A percentile compares a stretch with the other conserved stretches of the same genome.
These are phyloP conservation scores for Pseudopleuronectes americanus DNA, from an alignment of 2,797 vertebrate species.

Conservation along the genomic window DNA sequence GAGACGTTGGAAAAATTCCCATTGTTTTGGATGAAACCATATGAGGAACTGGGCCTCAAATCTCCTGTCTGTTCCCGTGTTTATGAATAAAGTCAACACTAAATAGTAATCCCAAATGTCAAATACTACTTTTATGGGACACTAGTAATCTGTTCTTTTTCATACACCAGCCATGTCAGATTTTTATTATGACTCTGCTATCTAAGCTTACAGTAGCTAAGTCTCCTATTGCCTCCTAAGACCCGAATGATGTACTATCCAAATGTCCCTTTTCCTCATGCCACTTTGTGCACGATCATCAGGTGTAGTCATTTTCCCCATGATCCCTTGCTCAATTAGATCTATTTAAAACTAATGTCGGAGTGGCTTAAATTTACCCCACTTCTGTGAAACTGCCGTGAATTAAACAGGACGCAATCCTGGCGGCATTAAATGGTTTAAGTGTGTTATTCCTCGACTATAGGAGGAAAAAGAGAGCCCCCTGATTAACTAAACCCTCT, in stretches of 20 bases:
- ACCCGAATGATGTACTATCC: conserved; percentile 76
- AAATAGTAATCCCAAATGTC: conserved; percentile 72
- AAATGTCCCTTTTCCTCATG: conserved; percentile 67
- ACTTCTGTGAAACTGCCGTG: conserved; percentile 80
- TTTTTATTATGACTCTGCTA: conserved; percentile 71
- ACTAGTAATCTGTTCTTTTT: conserved; percentile 80
- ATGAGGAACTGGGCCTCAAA: conserved; percentile 54
- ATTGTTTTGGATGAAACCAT: conserved; percentile 72
- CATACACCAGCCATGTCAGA: conserved; percentile 75
- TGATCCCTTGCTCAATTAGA: conserved; percentile 85
- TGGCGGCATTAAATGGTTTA: conserved; percentile 87
- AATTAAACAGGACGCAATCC: conserved; percentile 84
- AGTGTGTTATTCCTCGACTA: conserved; percentile 86
- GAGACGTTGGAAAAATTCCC: conserved; percentile 51
- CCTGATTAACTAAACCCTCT: conserved; percentile 89
- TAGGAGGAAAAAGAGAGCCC: conserved; percentile 81
- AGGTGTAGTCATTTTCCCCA: conserved; percentile 82
- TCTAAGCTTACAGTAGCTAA: conserved; percentile 81
- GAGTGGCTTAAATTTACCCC: conserved; percentile 86
- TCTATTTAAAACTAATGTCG: conserved; percentile 86
- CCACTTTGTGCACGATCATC: conserved; percentile 80
- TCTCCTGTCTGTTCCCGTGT: conserved; percentile 60
- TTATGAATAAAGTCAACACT: conserved; percentile 73
- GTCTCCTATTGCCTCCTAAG: conserved; percentile 75
- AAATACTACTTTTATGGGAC: conserved; percentile 68